Conservation (phyloP, 1,140 invertebrate genomes). For the Tachypleus tridentatus region DNA sequence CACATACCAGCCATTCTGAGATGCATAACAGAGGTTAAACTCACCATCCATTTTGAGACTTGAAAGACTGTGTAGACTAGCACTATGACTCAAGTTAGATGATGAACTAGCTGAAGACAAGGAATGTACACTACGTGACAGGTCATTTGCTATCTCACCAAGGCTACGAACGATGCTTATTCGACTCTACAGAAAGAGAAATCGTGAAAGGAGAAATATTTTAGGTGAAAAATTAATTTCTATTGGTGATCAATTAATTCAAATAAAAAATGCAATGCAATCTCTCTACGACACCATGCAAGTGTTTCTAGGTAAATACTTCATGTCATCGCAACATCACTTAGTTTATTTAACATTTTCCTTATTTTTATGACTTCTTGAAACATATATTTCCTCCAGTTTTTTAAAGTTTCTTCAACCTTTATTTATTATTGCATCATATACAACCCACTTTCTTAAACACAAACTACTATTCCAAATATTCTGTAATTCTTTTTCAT, state of each 20-base stretch:
- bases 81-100: slow-evolving; percentile 31
- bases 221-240: neutral
- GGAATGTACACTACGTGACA: slow-evolving; percentile 29
- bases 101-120: slow-evolving; percentile 29
- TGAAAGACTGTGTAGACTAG: slow-evolving; percentile 32
- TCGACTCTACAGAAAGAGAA: slow-evolving; percentile 3
- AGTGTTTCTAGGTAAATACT: neutral
- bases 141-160: slow-evolving; percentile 34
- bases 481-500: too few relatives aligned
- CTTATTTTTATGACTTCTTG: too few relatives aligned
- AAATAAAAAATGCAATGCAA: neutral
- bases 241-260: neutral
- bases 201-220: neutral
- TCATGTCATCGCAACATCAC: neutral
- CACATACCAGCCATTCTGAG: too few relatives aligned
- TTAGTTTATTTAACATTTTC: neutral
- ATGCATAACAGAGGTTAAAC: slow-evolving; percentile 14
- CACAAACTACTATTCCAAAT: too few relatives aligned
- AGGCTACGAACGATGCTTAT: slow-evolving; percentile 29
- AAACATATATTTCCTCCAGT: too few relatives aligned
- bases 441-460: too few relatives aligned
- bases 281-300: neutral
- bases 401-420: too few relatives aligned
- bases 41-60: slow-evolving; percentile 20
- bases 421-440: too few relatives aligned